Percentiles rank a stretch among this genome's conserved stretches.
Conservation (phyloP, 2,888 invertebrate species). For the Noctua comes region DNA sequence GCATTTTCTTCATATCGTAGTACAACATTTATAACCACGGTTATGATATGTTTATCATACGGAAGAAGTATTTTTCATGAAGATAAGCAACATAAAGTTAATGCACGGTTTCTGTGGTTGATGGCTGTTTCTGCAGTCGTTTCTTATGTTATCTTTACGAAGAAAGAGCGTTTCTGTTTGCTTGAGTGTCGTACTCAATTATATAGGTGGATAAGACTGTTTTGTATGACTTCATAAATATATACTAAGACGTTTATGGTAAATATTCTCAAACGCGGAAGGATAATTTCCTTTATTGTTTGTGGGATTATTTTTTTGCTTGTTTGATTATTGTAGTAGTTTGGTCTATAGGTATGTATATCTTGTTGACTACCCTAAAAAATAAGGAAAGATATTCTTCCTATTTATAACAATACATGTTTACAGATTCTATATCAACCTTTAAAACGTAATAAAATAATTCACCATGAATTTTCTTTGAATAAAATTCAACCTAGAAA, state of each 20-base stretch:
- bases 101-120: conserved; percentile 44
- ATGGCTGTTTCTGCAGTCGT: conserved; percentile 30
- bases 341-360: not conserved
- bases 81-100: conserved; percentile 36
- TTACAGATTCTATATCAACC: not conserved
- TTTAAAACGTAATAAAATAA: not conserved
- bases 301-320: not conserved
- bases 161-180: conserved; percentile 17
- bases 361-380: not conserved
- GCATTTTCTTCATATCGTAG: not conserved
- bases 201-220: not conserved
- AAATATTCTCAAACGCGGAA: not conserved
- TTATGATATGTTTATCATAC: conserved; percentile 11
- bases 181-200: conserved; percentile 25
- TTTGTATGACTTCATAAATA: conserved; percentile 2
- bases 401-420: not conserved
- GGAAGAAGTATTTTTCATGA: conserved; percentile 34
- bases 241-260: not conserved
- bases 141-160: conserved; percentile 51
- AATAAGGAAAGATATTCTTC: not conserved
- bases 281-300: not conserved
- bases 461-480: too few species aligned
- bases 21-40: not conserved
- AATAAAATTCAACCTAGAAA: not conserved
- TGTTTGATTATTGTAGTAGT: not conserved